Conservation (phyloP, 2,888 invertebrate genomes). For the Xanthia togata region DNA sequence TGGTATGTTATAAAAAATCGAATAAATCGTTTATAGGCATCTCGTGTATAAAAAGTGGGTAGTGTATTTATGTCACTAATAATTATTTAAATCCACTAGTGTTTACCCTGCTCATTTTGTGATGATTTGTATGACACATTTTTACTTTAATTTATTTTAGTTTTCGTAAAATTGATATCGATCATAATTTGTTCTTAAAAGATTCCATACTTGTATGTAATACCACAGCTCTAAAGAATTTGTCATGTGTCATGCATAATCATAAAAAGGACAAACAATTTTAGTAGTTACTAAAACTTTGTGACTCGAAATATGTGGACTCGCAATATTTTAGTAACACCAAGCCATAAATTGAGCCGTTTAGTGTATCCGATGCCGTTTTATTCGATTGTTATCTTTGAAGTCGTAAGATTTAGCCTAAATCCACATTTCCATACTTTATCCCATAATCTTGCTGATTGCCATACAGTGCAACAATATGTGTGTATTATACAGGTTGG, state of each 20-base stretch:
- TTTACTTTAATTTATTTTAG: too few species aligned
- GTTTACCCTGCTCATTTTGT: background rate
- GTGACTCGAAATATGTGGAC: background rate
- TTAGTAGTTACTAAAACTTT: constrained; percentile 15
- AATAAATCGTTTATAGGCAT: constrained; percentile 25
- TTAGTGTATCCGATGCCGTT: background rate
- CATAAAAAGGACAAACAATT: background rate
- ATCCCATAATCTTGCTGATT: background rate
- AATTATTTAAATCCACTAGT: constrained; percentile 1
- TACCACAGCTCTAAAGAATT: background rate
- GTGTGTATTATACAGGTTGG: background rate
- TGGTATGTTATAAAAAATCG: constrained; percentile 8
- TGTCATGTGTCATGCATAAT: background rate
- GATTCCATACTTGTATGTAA: background rate
- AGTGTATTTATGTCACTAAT: constrained; percentile 13
- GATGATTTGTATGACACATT: background rate
- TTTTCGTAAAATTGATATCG: background rate
- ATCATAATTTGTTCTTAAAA: background rate
- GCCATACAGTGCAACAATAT: background rate
- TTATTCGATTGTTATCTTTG: constrained; percentile 18
- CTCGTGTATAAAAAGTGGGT: constrained; percentile 10
- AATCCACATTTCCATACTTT: background rate
- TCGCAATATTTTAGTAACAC: constrained; percentile 24
- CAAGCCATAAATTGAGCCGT: constrained; percentile 5
- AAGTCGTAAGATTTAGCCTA: constrained; percentile 23